Percentiles rank a stretch among this genome's conserved stretches.
Conservation (phyloP, 2,888 invertebrate genomes). For the Molorchus minor region DNA sequence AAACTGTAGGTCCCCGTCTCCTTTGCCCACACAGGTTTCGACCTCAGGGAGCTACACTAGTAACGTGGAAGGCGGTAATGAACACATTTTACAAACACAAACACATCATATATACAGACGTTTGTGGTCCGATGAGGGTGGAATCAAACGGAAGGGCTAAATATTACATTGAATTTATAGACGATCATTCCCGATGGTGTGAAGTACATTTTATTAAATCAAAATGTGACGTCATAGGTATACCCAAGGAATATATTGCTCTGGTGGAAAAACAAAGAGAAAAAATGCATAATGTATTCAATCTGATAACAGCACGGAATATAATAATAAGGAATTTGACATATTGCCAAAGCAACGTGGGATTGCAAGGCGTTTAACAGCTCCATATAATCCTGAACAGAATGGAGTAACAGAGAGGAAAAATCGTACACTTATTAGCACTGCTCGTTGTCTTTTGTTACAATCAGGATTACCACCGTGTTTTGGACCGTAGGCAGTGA, state of each 20-base stretch:
- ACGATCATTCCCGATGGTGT: not conserved
- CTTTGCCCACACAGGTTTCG: too few relatives aligned
- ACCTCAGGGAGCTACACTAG: too few relatives aligned
- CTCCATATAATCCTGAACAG: constrained; percentile 12
- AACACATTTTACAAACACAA: too few relatives aligned
- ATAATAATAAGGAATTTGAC: constrained; percentile 12
- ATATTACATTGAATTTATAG: not conserved
- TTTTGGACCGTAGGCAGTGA: constrained; percentile 18
- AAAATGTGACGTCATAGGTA: not conserved
- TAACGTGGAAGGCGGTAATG: too few relatives aligned
- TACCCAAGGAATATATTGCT: not conserved
- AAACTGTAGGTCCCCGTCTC: too few relatives aligned
- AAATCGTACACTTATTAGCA: constrained; percentile 14
- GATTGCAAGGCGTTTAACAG: constrained; percentile 12
- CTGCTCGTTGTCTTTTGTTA: constrained; percentile 11
- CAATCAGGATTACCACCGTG: not conserved
- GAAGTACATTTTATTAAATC: not conserved
- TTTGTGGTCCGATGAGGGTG: not conserved
- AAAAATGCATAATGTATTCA: not conserved
- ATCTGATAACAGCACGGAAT: constrained; percentile 23
- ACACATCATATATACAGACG: not conserved
- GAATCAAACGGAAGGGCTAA: not conserved
- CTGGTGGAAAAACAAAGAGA: not conserved
- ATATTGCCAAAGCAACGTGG: constrained; percentile 9
- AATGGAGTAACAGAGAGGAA: constrained; percentile 23